Evolutionary conservation across 2,888 invertebrate species (phyloP).

Genomic region (Leptogaster cylindrica): DNA sequence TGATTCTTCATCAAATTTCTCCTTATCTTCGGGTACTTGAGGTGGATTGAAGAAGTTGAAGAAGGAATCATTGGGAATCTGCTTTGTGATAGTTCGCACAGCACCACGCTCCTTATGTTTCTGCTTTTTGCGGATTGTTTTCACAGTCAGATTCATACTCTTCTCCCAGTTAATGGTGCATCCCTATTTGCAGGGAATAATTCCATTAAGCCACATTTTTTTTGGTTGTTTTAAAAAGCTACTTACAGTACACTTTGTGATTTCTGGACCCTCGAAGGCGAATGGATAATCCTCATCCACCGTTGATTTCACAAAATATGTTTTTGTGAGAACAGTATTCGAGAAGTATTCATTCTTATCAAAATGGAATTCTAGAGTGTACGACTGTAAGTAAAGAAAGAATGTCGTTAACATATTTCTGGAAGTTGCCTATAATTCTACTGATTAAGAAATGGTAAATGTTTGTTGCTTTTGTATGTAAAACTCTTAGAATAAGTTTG

Average conservation of each 20-base stretch:
- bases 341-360: slow-evolving; percentile 90
- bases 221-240: neutral
- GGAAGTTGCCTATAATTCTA: neutral
- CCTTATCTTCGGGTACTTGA: slow-evolving; percentile 78
- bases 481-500: slow-evolving; percentile 40
- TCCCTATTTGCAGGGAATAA: slow-evolving; percentile 63
- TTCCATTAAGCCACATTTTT: neutral
- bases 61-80: slow-evolving; percentile 96
- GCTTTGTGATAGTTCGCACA: slow-evolving; percentile 92
- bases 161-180: slow-evolving; percentile 97
- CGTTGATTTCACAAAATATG: slow-evolving; percentile 90
- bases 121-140: slow-evolving; percentile 96
- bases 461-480: slow-evolving; percentile 42
- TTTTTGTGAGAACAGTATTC: slow-evolving; percentile 85
- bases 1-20: slow-evolving; percentile 85
- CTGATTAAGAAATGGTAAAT: neutral
- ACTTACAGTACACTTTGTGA: slow-evolving; percentile 63
- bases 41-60: slow-evolving; percentile 99
- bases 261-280: slow-evolving; percentile 87
- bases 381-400: slow-evolving; percentile 64
- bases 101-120: slow-evolving; percentile 96
- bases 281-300: slow-evolving; percentile 91
- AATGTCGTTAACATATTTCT: too few species aligned
- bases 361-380: slow-evolving; percentile 88
- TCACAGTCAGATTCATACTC: slow-evolving; percentile 95